A percentile compares a stretch with the other conserved stretches of the same genome.
phyloP scores from a whole-genome alignment of 2,888 invertebrate genomes.

The Pemphredon lugubris region DNA sequence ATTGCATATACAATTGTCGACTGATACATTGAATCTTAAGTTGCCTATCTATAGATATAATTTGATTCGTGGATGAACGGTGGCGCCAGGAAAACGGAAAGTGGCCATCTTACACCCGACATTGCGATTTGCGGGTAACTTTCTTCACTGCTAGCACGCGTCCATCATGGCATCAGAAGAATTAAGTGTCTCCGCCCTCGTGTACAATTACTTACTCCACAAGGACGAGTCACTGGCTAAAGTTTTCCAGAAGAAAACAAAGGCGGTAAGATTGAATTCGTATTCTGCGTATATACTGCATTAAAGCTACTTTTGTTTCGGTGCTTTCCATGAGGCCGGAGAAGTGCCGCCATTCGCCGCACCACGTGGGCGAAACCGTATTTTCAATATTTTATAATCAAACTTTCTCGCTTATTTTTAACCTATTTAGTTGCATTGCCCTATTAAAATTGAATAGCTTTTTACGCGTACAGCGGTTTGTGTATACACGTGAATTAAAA shows the following conservation, averaged over 20 bases:
- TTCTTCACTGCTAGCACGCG: slow-evolving; percentile 58
- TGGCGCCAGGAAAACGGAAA: slow-evolving; percentile 23
- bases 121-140: slow-evolving; percentile 16
- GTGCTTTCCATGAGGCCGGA: slow-evolving; percentile 58
- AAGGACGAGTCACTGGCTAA: slow-evolving; percentile 86
- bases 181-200: slow-evolving; percentile 82
- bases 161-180: slow-evolving; percentile 82
- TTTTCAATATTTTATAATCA: slow-evolving; percentile 14
- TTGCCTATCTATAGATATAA: too few species aligned
- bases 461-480: too few species aligned
- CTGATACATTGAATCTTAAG: too few species aligned
- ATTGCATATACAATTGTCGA: too few species aligned
- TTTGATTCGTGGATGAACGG: too few species aligned
- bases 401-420: background rate
- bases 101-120: background rate
- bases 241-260: slow-evolving; percentile 87
- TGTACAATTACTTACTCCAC: slow-evolving; percentile 86
- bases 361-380: slow-evolving; percentile 66
- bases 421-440: background rate
- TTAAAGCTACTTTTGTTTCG: slow-evolving; percentile 6
- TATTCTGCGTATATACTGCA: slow-evolving; percentile 20
- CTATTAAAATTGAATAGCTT: too few species aligned
- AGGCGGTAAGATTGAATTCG: slow-evolving; percentile 85
- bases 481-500: too few species aligned
- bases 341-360: slow-evolving; percentile 53